Conservation (phyloP, 2,797 vertebrate species). For the Vipera ursinii region DNA sequence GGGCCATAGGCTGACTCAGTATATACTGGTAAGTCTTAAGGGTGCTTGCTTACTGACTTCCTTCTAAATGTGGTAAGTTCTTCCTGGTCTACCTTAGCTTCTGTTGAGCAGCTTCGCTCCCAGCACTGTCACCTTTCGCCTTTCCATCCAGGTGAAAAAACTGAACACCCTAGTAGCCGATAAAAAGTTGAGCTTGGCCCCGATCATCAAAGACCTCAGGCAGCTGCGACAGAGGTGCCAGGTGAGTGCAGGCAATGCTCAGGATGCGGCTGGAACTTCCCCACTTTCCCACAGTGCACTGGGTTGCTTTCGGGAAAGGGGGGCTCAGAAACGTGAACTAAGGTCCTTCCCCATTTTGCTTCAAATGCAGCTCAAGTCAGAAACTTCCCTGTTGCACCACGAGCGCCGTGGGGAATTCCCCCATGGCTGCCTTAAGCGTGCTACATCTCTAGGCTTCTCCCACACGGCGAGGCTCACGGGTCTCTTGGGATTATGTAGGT, state of each 20-base stretch:
- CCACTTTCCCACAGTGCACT: neutral
- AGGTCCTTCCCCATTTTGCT: neutral
- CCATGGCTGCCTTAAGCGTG: neutral
- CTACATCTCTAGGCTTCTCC: constrained; percentile 27
- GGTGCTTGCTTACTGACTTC: too few relatives aligned
- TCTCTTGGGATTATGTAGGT: constrained; percentile 56
- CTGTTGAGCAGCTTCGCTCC: neutral
- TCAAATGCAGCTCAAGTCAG: neutral
- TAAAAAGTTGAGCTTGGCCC: constrained; percentile 90
- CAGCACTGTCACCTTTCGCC: constrained; percentile 19
- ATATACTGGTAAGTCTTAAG: too few relatives aligned
- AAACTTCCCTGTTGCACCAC: neutral
- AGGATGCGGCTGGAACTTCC: too few relatives aligned
- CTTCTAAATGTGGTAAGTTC: too few relatives aligned
- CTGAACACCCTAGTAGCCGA: constrained; percentile 86
- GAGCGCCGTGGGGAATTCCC: neutral
- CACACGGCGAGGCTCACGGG: constrained; percentile 45
- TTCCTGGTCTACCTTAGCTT: neutral
- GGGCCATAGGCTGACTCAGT: too few relatives aligned
- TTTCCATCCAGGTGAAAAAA: constrained; percentile 84
- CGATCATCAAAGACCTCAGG: constrained; percentile 91
- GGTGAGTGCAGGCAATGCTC: constrained; percentile 68
- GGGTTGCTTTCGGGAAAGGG: neutral
- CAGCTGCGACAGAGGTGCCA: constrained; percentile 86
- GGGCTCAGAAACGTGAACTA: neutral